Evolutionary conservation across 1,140 invertebrate genomes (phyloP).

Genomic region (Platyura marginata): DNA sequence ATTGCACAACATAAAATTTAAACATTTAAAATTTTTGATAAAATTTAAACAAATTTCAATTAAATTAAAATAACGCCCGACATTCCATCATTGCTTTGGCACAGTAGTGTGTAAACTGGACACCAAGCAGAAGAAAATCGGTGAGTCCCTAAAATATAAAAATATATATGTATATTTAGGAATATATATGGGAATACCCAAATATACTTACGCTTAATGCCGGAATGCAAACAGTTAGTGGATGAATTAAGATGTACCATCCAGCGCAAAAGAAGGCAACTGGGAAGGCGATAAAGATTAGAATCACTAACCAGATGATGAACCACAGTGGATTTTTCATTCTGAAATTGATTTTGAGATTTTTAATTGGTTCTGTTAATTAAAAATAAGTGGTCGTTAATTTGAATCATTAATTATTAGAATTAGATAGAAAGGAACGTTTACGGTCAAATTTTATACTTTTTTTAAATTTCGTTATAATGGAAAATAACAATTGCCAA

Average conservation of each 20-base stretch:
- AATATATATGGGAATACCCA: constrained; percentile 18
- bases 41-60: too few species aligned
- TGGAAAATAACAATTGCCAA: too few species aligned
- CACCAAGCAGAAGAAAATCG: constrained; percentile 43
- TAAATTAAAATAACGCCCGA: too few species aligned
- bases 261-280: constrained; percentile 52
- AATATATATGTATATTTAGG: background rate
- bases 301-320: constrained; percentile 57
- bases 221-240: constrained; percentile 49
- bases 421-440: too few species aligned
- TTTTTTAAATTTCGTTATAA: too few species aligned
- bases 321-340: constrained; percentile 40
- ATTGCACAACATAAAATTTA: too few species aligned
- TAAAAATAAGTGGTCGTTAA: too few species aligned
- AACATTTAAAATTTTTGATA: too few species aligned
- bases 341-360: background rate
- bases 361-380: too few species aligned
- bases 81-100: constrained; percentile 43
- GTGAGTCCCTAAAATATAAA: constrained; percentile 33
- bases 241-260: constrained; percentile 51
- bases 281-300: constrained; percentile 54
- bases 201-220: constrained; percentile 25
- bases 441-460: too few species aligned
- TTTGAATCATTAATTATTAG: too few species aligned
- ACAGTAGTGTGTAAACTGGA: constrained; percentile 48